Conservation (phyloP, 53 echinoderm and acorn worm genomes). For the Zoroaster sp. region DNA sequence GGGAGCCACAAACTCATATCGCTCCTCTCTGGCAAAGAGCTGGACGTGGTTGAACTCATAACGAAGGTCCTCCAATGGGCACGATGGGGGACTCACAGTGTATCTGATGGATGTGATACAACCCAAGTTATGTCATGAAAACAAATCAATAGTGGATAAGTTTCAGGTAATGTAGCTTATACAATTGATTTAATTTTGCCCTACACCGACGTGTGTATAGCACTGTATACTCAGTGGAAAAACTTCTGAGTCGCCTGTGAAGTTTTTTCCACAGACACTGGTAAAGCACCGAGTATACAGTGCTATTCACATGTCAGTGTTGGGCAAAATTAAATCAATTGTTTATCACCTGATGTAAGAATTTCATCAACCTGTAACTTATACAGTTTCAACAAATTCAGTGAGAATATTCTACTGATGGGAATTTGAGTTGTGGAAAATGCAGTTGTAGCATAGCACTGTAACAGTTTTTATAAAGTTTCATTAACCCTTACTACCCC, state of each 20-base stretch:
- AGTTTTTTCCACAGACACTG: not conserved
- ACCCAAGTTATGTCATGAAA: not conserved
- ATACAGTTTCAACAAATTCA: too few species aligned
- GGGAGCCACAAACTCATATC: constrained; percentile 39
- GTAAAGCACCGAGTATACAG: not conserved
- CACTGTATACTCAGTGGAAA: not conserved
- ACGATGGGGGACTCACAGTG: not conserved
- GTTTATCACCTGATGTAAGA: too few species aligned
- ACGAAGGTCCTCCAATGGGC: constrained; percentile 19
- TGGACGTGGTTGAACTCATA: constrained; percentile 31
- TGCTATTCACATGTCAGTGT: not conserved
- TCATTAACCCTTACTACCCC: too few species aligned
- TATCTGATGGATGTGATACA: not conserved
- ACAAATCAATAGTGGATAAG: too few species aligned
- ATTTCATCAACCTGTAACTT: too few species aligned
- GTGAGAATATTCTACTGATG: too few species aligned
- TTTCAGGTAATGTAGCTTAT: too few species aligned
- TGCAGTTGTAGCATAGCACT: too few species aligned
- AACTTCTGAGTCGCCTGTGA: not conserved
- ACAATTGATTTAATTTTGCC: not conserved
- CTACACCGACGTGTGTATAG: not conserved
- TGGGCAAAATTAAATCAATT: too few species aligned
- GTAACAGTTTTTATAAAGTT: too few species aligned
- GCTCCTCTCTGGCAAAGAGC: constrained; percentile 33
- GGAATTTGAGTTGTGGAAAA: too few species aligned